Evolutionary conservation across 2,797 vertebrate genomes (phyloP).

Genomic region (Macroramphosus scolopax): DNA sequence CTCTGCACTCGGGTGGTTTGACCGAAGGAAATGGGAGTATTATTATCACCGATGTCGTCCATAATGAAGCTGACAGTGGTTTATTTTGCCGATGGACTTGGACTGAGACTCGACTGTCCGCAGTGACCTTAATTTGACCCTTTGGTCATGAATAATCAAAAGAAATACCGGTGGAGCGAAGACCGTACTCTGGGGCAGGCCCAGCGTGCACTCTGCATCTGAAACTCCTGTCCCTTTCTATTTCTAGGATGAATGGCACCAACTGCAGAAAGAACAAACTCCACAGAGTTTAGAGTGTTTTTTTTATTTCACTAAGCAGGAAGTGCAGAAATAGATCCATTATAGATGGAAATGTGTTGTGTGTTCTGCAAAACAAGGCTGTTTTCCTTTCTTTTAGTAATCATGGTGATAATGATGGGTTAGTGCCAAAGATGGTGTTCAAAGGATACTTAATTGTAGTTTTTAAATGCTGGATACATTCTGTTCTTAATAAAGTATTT

Average conservation of each 20-base stretch:
- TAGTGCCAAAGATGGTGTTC: background rate
- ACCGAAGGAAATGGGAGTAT: too few species aligned
- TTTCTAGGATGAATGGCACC: conserved; percentile 42
- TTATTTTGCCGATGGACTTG: conserved; percentile 10
- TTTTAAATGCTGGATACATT: background rate
- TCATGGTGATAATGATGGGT: background rate
- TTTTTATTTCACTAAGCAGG: conserved; percentile 37
- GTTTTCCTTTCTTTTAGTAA: conserved; percentile 11
- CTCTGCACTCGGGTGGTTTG: background rate
- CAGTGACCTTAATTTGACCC: conserved; percentile 23
- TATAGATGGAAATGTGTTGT: conserved; percentile 32
- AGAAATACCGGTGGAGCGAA: conserved; percentile 7
- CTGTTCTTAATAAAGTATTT: background rate
- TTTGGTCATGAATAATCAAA: conserved; percentile 40
- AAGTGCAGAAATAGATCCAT: conserved; percentile 40
- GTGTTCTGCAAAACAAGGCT: conserved; percentile 14
- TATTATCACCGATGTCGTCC: conserved; percentile 1
- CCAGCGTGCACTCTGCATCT: too few species aligned
- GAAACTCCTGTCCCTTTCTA: conserved; percentile 28
- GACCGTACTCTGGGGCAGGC: background rate
- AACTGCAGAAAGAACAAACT: too few species aligned
- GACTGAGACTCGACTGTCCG: background rate
- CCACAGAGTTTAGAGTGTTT: conserved; percentile 35
- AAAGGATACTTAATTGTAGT: background rate
- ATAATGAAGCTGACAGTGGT: conserved; percentile 10